Evolutionary conservation across 1,140 invertebrate genomes (phyloP), one percentile per base, ranked within the genome.

Genomic region (Trypoxylus dichotomus): DNA sequence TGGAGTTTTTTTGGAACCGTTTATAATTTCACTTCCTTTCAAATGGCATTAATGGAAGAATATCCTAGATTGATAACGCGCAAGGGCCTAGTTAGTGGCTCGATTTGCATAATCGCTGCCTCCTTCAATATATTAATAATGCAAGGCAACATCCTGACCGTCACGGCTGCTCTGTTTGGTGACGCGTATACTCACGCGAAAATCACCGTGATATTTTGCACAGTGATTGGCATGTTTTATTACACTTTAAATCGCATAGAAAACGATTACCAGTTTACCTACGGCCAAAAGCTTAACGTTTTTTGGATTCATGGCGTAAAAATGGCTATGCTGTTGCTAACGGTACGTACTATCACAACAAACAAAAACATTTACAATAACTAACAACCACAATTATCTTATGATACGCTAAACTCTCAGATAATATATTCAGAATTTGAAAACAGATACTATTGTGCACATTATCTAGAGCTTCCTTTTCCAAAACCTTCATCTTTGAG

Each of bases 181-280:
- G 47, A 21, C 7, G 2, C 47, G 15, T n/a, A 19, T 19, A 54
- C 19, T 6, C 47, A 54, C 2, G 19, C 19, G 15, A 75, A 75
- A 21, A 21, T 75, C 15, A 27, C 15, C 24, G 8, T 75, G 25
- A 5, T 75, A 1, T 47, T 15, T 5, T 54, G 25, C 15, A 75
- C 43, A 6, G 13, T 75, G 6, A 24, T 75, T 13, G 42, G 41
- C 7, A 54, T 75, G 25, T 75, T 47, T n/a, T 11, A 27, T 1
- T 75, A 75, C 21, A 21, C 19, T 29, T n/a, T 75, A 11, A 54
- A 54, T 43, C 32, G 74, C 13, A 21, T 75, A 2, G n/a, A 2
- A 2, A 75, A 75, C 74, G 74, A 75, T 54, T 75, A 75, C 11
- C 74, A 75, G 43, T 75, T 75, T 47, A 47, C 42, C 8, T 75